phyloP scores from a whole-genome alignment of 2,888 invertebrate species.

The Deladenus siricidicola region DNA sequence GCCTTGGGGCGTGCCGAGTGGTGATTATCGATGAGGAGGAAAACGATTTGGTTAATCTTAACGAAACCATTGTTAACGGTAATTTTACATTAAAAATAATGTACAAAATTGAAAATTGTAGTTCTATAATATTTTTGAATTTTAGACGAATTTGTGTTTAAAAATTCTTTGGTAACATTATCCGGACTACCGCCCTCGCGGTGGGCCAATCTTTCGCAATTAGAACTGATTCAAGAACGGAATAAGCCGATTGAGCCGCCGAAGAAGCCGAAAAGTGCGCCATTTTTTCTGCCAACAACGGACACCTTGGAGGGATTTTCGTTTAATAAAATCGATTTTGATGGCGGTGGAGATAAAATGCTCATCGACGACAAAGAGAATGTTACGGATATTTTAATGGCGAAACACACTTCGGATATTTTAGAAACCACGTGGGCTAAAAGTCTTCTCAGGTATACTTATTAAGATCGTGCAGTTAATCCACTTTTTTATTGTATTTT shows the following conservation, averaged over 20 bases:
- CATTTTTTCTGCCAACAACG: constrained; percentile 88
- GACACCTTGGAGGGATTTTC: constrained; percentile 69
- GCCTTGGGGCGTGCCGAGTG: constrained; percentile 1
- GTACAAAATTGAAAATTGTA: no score
- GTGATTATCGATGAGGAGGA: constrained; percentile 21
- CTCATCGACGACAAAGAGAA: constrained; percentile 3
- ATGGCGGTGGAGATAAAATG: constrained; percentile 6
- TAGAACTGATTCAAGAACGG: constrained; percentile 74
- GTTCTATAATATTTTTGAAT: no score
- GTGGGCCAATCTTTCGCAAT: constrained; percentile 80
- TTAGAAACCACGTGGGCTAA: constrained; percentile 32
- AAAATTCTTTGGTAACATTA: constrained; percentile 71
- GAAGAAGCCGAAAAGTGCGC: constrained; percentile 76
- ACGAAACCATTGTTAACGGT: no score
- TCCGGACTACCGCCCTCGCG: constrained; percentile 69
- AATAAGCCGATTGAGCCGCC: constrained; percentile 81
- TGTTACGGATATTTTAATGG: constrained; percentile 24
- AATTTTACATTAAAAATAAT: no score
- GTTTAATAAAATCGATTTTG: constrained; percentile 60
- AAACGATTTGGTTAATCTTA: no score
- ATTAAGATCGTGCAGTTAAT: no score
- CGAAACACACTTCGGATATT: constrained; percentile 38
- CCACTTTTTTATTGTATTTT: no score
- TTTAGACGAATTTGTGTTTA: no score
- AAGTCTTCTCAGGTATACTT: constrained; percentile 18